phyloP scores from a whole-genome alignment of 2,888 invertebrate species.

The Pheosia gnoma region DNA sequence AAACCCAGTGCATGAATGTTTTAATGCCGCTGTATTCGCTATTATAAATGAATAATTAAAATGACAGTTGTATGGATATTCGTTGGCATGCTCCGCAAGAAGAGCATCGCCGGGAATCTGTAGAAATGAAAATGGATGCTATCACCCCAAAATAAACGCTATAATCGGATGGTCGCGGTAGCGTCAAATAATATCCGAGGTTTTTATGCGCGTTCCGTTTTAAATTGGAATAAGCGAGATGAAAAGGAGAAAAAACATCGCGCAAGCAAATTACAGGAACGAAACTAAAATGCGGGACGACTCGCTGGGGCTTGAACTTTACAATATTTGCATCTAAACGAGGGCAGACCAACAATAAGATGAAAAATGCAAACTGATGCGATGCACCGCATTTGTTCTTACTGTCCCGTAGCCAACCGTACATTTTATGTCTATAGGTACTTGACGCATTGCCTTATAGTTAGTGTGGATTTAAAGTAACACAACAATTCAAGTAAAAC shows the following conservation, averaged over 20 bases:
- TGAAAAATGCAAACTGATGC: constrained; percentile 67
- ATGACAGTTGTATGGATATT: constrained; percentile 39
- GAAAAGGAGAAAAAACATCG: constrained; percentile 58
- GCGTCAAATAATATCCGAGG: constrained; percentile 47
- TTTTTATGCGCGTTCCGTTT: constrained; percentile 62
- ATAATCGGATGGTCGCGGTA: constrained; percentile 24
- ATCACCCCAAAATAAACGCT: constrained; percentile 28
- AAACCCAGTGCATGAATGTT: constrained; percentile 15
- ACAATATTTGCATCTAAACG: constrained; percentile 80
- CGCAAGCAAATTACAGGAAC: constrained; percentile 72
- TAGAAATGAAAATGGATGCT: constrained; percentile 33
- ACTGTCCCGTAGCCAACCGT: constrained; percentile 53
- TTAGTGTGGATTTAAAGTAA: background rate
- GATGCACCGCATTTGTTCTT: constrained; percentile 52
- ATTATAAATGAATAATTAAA: constrained; percentile 45
- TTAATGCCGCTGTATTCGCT: constrained; percentile 31
- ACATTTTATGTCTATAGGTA: constrained; percentile 29
- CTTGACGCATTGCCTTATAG: constrained; percentile 14
- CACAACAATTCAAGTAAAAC: no score
- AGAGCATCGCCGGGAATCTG: constrained; percentile 20
- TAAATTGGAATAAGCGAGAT: constrained; percentile 67
- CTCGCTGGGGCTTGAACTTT: constrained; percentile 67
- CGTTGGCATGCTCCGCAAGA: constrained; percentile 29
- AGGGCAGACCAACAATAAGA: constrained; percentile 72
- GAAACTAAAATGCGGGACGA: constrained; percentile 68